Evolutionary conservation across 2,113 vertebrate species (phyloP).

Genomic region (Neotragus moschatus): DNA sequence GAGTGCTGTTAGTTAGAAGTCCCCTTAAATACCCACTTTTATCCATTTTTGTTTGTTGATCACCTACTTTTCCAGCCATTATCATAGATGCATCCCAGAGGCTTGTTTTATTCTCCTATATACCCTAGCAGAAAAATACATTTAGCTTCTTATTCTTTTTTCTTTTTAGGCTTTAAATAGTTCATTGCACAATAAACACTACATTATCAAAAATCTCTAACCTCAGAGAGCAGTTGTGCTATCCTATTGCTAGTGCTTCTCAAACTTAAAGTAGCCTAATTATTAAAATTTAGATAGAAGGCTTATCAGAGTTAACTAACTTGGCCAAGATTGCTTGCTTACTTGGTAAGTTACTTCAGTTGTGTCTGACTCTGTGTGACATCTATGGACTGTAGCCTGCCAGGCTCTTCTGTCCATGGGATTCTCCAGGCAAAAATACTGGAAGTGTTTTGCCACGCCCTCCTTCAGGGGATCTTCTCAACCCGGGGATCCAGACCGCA

Average conservation of each 20-base stretch:
- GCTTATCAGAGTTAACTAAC: neutral
- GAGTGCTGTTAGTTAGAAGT: neutral
- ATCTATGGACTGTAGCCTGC: neutral
- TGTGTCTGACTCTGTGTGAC: neutral
- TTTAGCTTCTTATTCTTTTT: neutral
- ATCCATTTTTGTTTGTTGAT: neutral
- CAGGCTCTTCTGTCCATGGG: neutral
- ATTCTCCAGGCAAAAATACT: neutral
- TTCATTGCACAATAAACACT: conserved; percentile 32
- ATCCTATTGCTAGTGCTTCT: rapidly evolving
- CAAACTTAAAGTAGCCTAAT: neutral
- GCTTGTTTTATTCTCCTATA: neutral
- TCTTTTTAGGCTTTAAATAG: neutral
- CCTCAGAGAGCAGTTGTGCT: neutral
- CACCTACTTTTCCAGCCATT: neutral
- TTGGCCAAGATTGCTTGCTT: neutral
- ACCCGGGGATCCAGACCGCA: neutral
- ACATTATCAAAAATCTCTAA: neutral
- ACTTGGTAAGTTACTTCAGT: neutral
- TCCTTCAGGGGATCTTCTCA: neutral
- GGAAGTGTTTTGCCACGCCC: neutral
- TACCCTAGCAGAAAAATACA: neutral
- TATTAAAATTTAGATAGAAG: neutral
- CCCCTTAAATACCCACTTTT: neutral
- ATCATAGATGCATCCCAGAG: neutral